Percentiles rank a stretch among this genome's conserved stretches.
These are phyloP conservation scores for Phengaris alcon DNA, from an alignment of 2,888 invertebrate genomes.

Conservation along the genomic window DNA sequence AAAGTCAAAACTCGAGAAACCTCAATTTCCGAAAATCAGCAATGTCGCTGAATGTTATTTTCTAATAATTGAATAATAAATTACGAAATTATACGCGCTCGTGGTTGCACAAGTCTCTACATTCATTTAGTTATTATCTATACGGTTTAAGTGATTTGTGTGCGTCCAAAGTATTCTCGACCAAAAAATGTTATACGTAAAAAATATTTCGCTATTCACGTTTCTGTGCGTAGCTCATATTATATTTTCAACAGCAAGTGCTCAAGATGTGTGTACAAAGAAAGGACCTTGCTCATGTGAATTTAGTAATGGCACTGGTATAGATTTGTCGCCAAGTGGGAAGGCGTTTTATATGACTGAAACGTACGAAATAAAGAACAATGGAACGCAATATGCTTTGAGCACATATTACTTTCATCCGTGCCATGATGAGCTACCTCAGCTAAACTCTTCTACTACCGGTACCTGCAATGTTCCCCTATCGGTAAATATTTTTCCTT, in stretches of 20 bases:
- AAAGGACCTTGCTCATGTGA: conserved; percentile 65
- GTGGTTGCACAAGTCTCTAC: not conserved
- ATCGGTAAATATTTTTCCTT: conserved; percentile 51
- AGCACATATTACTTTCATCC: conserved; percentile 67
- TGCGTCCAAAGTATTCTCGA: not conserved
- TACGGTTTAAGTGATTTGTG: not conserved
- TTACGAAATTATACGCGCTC: not conserved
- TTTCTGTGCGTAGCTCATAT: conserved; percentile 29
- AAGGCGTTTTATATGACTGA: conserved; percentile 55
- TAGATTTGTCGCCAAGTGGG: conserved; percentile 60
- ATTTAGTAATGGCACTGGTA: conserved; percentile 72
- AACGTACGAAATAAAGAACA: conserved; percentile 45
- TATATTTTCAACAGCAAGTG: conserved; percentile 32
- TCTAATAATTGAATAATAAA: not conserved
- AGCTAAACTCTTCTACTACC: conserved; percentile 43
- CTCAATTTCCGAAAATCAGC: conserved; percentile 4
- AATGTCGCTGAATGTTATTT: not conserved
- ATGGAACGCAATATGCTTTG: conserved; percentile 48
- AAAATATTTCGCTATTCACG: conserved; percentile 25
- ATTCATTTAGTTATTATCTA: not conserved
- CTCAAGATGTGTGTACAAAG: conserved; percentile 56
- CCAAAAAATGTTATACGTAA: not conserved
- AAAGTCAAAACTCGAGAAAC: not conserved
- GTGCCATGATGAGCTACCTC: conserved; percentile 54
- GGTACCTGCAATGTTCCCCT: conserved; percentile 51